phyloP scores from a whole-genome alignment of 2,888 invertebrate genomes.

The Volucella inanis region DNA sequence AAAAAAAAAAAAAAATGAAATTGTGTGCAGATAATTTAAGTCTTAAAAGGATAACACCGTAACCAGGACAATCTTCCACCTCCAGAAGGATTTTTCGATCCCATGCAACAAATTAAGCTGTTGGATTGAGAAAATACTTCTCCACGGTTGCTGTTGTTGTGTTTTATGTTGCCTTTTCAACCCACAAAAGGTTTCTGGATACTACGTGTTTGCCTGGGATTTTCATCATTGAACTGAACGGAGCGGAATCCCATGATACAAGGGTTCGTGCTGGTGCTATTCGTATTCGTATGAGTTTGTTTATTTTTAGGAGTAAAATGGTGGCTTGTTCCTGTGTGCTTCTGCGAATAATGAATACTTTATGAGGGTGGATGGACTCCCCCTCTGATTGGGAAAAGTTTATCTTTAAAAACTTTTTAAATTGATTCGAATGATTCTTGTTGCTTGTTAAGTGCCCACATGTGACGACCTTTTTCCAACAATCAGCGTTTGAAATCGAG shows the following conservation, averaged over 20 bases:
- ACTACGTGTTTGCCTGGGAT: conserved; percentile 35
- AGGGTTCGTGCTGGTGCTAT: conserved; percentile 35
- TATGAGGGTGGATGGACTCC: conserved; percentile 17
- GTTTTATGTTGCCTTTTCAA: conserved; percentile 32
- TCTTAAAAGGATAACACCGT: conserved; percentile 18
- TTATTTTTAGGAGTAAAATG: not conserved
- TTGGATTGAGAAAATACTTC: conserved; percentile 24
- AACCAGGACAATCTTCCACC: not conserved
- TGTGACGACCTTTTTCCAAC: conserved; percentile 1
- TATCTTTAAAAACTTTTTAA: conserved; percentile 43
- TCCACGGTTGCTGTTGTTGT: not conserved
- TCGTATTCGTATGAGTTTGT: not conserved
- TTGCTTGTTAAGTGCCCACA: conserved; percentile 28
- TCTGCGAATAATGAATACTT: conserved; percentile 27
- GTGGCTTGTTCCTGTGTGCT: conserved; percentile 10
- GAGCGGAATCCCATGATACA: conserved; percentile 18
- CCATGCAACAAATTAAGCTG: conserved; percentile 41
- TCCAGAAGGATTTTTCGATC: conserved; percentile 38
- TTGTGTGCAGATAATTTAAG: conserved; percentile 48
- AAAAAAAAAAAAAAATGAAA: conserved; percentile 39
- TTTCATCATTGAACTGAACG: conserved; percentile 44
- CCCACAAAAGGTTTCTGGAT: conserved; percentile 16
- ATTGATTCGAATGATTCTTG: conserved; percentile 42
- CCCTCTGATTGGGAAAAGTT: not conserved
- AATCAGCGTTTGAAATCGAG: conserved; percentile 2